Percentiles rank a stretch among this genome's conserved stretches.
phyloP scores from a whole-genome alignment of 2,113 vertebrate species.

The Symphodus melops region DNA sequence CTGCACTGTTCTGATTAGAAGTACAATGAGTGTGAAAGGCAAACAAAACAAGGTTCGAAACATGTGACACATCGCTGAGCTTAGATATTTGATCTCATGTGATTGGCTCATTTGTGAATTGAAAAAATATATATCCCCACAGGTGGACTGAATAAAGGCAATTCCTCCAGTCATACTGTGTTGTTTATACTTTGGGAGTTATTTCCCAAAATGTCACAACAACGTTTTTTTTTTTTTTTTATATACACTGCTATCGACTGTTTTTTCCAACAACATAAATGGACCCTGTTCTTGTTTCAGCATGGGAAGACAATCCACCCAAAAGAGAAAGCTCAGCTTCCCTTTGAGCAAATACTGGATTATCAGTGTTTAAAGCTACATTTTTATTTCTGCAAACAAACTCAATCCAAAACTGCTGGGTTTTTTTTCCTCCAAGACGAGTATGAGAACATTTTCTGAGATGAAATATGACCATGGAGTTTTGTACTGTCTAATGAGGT shows the following conservation, averaged over 20 bases:
- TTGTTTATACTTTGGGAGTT: too few species aligned
- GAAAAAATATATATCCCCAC: background rate
- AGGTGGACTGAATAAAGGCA: background rate
- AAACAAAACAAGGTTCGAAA: too few species aligned
- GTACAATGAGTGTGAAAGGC: constrained; percentile 6
- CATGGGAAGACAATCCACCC: background rate
- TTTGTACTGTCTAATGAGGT: constrained; percentile 37
- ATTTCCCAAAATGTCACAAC: too few species aligned
- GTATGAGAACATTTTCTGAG: background rate
- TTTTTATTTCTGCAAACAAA: constrained; percentile 15
- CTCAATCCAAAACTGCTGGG: constrained; percentile 1
- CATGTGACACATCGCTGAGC: too few species aligned
- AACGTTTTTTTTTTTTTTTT: too few species aligned
- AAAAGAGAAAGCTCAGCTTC: constrained; percentile 15
- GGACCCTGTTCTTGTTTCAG: background rate
- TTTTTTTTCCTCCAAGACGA: background rate
- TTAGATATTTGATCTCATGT: background rate
- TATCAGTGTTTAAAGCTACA: constrained; percentile 54
- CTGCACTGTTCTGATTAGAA: constrained; percentile 34
- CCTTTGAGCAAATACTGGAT: constrained; percentile 75
- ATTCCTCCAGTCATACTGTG: too few species aligned
- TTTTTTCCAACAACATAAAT: background rate
- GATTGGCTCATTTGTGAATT: background rate
- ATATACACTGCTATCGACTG: too few species aligned
- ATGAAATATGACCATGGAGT: constrained; percentile 2